Evolutionary conservation across 2,888 invertebrate species (phyloP).

Genomic region (Papilio protenor): DNA sequence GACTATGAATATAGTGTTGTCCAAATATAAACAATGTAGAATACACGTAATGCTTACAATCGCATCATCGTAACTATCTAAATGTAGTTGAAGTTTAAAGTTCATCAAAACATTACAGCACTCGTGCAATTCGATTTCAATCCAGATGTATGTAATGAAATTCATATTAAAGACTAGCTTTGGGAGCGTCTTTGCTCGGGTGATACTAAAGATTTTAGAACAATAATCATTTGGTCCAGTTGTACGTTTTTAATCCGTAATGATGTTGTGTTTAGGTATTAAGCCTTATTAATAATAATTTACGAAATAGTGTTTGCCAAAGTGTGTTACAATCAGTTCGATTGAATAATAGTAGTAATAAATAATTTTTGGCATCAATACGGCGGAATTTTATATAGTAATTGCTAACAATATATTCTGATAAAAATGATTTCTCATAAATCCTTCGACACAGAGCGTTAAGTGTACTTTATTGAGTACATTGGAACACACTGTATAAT

Average conservation of each 20-base stretch:
- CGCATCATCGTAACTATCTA: not conserved
- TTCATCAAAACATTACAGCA: conserved; percentile 1
- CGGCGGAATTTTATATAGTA: not conserved
- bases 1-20: not conserved
- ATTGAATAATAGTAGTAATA: not conserved
- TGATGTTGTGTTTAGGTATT: not conserved
- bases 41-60: not conserved
- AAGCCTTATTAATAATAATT: not conserved
- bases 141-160: conserved; percentile 11
- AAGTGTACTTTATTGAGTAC: conserved; percentile 1
- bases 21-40: not conserved
- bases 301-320: not conserved
- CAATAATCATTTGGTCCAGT: not conserved
- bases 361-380: not conserved
- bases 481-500: not conserved
- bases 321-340: not conserved
- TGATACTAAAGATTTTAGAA: not conserved
- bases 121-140: not conserved
- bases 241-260: not conserved
- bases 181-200: not conserved
- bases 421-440: conserved; percentile 15
- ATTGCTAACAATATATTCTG: not conserved
- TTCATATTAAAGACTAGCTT: conserved; percentile 8
- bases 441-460: conserved; percentile 11
- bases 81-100: conserved; percentile 9